A percentile compares a stretch with the other conserved stretches of the same genome.
Evolutionary conservation across 2,113 vertebrate genomes (phyloP).

Genomic region (Pontoporia blainvillei): DNA sequence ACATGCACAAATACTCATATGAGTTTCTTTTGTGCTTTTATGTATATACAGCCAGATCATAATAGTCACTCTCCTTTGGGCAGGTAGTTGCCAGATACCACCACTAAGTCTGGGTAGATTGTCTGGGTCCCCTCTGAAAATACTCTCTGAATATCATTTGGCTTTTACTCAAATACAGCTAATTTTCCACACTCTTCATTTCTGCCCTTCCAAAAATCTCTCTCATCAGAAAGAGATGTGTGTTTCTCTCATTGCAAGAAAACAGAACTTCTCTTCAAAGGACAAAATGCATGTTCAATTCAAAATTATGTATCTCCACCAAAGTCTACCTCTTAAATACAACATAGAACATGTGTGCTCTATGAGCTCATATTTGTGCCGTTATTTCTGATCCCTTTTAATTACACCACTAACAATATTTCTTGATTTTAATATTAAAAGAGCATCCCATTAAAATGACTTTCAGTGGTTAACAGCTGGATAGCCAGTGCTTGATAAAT

Average conservation of each 20-base stretch:
- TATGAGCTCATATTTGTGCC: not conserved
- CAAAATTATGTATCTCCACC: not conserved
- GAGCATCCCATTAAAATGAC: not conserved
- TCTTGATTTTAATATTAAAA: not conserved
- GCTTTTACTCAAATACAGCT: not conserved
- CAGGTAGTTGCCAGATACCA: not conserved
- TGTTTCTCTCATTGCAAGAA: not conserved
- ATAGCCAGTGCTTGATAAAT: not conserved
- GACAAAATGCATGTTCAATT: not conserved
- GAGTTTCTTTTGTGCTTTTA: not conserved
- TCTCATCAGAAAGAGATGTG: not conserved
- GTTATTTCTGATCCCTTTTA: not conserved
- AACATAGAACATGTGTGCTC: not conserved
- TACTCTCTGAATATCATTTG: not conserved
- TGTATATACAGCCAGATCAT: not conserved
- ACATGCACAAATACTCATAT: not conserved
- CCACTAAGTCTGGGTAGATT: not conserved
- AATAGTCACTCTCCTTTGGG: not conserved
- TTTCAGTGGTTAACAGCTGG: not conserved
- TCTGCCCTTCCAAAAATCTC: not conserved
- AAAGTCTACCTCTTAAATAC: constrained; percentile 4
- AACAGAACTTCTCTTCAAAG: not conserved
- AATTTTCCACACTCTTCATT: not conserved
- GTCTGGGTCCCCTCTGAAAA: not conserved
- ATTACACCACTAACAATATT: not conserved